Percentiles rank a stretch among this genome's conserved stretches.
Evolutionary conservation across 2,113 vertebrate species (phyloP).

Genomic region (Hippopotamus amphibius): DNA sequence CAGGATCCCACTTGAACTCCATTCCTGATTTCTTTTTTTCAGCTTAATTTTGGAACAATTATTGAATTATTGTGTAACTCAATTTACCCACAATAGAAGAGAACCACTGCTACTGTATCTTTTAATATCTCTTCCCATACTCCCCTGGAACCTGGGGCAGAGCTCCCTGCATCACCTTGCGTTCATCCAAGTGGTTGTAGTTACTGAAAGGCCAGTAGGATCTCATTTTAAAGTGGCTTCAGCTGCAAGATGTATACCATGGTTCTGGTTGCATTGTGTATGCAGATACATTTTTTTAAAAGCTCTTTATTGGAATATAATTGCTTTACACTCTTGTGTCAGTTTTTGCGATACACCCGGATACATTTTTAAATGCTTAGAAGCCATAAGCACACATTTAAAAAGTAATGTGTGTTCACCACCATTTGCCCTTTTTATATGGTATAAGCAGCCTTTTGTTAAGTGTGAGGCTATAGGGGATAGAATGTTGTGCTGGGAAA

Average conservation of each 20-base stretch:
- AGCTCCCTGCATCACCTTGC: not conserved
- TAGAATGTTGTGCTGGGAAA: not conserved
- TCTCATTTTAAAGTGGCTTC: not conserved
- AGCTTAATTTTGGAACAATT: slow-evolving; percentile 4
- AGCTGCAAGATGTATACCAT: not conserved
- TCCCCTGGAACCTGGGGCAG: not conserved
- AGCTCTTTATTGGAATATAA: no score
- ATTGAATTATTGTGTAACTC: not conserved
- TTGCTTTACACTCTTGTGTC: no score
- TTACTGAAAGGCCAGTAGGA: not conserved
- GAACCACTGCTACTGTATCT: not conserved
- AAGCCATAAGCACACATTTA: not conserved
- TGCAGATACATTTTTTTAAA: not conserved
- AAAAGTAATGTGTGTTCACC: not conserved
- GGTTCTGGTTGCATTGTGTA: not conserved
- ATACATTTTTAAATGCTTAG: not conserved
- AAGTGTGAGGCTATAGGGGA: not conserved
- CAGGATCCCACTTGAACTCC: not conserved
- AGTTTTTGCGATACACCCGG: no score
- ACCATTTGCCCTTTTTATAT: not conserved
- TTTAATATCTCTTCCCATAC: not conserved
- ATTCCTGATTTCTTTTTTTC: not conserved
- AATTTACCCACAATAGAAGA: not conserved
- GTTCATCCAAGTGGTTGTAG: not conserved
- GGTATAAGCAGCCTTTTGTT: not conserved